Conservation (phyloP, 2,888 invertebrate genomes). For the Drosophila meridionalis region DNA sequence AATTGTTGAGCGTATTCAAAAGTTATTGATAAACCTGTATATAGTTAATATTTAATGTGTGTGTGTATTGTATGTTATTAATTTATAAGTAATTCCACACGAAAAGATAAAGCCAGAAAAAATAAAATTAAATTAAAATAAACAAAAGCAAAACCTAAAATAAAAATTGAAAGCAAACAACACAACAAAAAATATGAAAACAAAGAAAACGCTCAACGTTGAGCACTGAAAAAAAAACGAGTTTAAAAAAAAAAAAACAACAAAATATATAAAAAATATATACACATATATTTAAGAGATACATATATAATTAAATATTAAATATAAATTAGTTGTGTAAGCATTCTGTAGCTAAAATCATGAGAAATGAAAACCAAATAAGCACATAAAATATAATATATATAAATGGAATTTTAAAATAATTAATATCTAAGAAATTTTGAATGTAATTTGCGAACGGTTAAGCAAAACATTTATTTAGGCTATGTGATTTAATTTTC, state of each 20-base stretch:
- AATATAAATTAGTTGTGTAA: constrained; percentile 41
- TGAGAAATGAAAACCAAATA: constrained; percentile 21
- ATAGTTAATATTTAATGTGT: constrained; percentile 69
- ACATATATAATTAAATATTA: constrained; percentile 9
- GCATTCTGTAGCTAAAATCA: constrained; percentile 45
- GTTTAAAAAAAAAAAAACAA: constrained; percentile 18
- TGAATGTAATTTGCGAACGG: constrained; percentile 16
- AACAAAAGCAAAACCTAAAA: constrained; percentile 18
- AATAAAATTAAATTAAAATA: constrained; percentile 11
- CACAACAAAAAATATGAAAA: constrained; percentile 22
- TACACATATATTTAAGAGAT: constrained; percentile 7
- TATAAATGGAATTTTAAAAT: constrained; percentile 31
- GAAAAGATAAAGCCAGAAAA: constrained; percentile 32
- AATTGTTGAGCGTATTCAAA: constrained; percentile 54
- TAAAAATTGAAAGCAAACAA: constrained; percentile 14
- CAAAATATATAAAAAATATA: not conserved
- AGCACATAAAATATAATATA: constrained; percentile 16
- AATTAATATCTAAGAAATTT: constrained; percentile 13
- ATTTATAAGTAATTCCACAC: constrained; percentile 52
- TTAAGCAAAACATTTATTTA: constrained; percentile 28
- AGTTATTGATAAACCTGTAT: constrained; percentile 49
- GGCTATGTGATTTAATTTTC: constrained; percentile 26
- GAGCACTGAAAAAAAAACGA: constrained; percentile 33
- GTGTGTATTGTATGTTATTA: constrained; percentile 78
- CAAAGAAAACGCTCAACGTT: constrained; percentile 14